Conservation (phyloP, 2,888 invertebrate genomes). For the Podotricha telesiphe region DNA sequence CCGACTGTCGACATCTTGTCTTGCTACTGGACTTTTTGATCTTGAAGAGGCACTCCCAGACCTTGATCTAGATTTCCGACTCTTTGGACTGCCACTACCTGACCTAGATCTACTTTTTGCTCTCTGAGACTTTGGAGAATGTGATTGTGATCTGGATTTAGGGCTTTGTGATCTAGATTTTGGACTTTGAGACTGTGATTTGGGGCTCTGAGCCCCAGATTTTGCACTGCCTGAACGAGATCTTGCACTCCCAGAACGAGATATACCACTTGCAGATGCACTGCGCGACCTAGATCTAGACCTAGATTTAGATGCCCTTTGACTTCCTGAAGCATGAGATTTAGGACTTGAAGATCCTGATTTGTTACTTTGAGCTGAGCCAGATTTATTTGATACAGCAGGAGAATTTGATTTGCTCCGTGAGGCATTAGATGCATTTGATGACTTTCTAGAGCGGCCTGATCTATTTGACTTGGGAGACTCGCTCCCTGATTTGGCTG, state of each 20-base stretch:
- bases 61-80: constrained; percentile 59
- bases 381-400: constrained; percentile 68
- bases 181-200: constrained; percentile 58
- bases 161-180: constrained; percentile 63
- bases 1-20: constrained; percentile 70
- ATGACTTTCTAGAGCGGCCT: constrained; percentile 64
- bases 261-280: constrained; percentile 58
- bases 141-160: constrained; percentile 59
- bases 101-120: constrained; percentile 66
- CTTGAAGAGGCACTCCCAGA: constrained; percentile 64
- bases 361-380: constrained; percentile 73
- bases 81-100: constrained; percentile 75
- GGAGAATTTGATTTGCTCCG: constrained; percentile 77
- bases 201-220: constrained; percentile 59
- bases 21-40: constrained; percentile 64
- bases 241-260: constrained; percentile 55
- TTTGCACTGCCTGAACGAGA: constrained; percentile 64
- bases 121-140: constrained; percentile 51
- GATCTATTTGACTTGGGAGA: constrained; percentile 74
- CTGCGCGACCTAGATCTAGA: constrained; percentile 61
- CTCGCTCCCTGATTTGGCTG: constrained; percentile 71
- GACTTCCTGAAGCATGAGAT: constrained; percentile 73
- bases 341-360: constrained; percentile 75
- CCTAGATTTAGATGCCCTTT: constrained; percentile 62
- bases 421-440: constrained; percentile 66